Evolutionary conservation across 2,113 vertebrate species (phyloP).

Genomic region (Xenus cinereus): DNA sequence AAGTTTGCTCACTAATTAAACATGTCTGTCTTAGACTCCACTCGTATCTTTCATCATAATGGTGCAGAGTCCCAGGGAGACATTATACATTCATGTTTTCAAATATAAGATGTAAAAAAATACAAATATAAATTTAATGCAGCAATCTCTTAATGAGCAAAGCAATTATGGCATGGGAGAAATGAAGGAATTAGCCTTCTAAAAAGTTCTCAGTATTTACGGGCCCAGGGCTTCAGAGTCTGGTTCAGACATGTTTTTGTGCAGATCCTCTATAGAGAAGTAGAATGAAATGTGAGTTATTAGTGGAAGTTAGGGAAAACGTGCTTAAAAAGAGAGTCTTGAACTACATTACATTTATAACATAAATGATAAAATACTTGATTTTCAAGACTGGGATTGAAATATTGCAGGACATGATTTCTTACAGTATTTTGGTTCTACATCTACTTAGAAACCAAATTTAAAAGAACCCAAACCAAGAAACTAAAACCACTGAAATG

Average conservation of each 20-base stretch:
- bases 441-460: not conserved
- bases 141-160: conserved; percentile 44
- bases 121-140: conserved; percentile 65
- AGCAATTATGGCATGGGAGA: conserved; percentile 19
- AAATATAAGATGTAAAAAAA: conserved; percentile 62
- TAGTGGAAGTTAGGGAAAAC: not conserved
- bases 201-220: not conserved
- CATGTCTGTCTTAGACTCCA: conserved; percentile 66
- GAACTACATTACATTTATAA: not conserved
- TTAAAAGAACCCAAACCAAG: not conserved
- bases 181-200: not conserved
- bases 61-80: conserved; percentile 70
- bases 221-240: not conserved
- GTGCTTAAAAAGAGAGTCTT: not conserved
- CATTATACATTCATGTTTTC: conserved; percentile 74
- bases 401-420: not conserved
- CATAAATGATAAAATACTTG: not conserved
- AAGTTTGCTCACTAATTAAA: conserved; percentile 80
- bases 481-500: not conserved
- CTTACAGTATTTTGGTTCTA: not conserved
- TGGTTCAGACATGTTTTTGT: not conserved
- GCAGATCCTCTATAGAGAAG: not conserved
- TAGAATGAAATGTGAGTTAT: not conserved
- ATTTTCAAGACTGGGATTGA: not conserved
- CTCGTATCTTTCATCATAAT: conserved; percentile 70